phyloP scores from a whole-genome alignment of 2,113 vertebrate genomes.

The Trichomycterus rosablanca region DNA sequence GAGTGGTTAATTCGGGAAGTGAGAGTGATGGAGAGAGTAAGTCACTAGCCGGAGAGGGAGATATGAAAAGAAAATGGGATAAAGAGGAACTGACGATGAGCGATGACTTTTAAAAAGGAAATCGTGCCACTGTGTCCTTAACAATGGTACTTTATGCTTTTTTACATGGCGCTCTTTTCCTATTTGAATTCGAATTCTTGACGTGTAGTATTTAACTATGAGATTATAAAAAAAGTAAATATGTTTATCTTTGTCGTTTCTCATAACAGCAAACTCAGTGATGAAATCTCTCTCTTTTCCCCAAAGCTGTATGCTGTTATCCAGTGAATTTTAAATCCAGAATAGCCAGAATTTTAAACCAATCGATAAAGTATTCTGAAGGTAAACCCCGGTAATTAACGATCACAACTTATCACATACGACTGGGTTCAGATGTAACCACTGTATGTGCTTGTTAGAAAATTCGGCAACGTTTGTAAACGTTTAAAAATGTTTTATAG shows the following conservation, averaged over 20 bases:
- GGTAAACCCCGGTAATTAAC: conserved; percentile 1
- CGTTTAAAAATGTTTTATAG: too few relatives aligned
- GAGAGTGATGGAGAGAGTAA: conserved; percentile 77
- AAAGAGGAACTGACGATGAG: conserved; percentile 43
- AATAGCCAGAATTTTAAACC: too few relatives aligned
- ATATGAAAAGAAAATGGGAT: conserved; percentile 50
- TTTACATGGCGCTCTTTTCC: conserved; percentile 12
- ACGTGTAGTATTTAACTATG: not conserved
- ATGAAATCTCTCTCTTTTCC: not conserved
- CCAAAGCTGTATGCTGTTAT: not conserved
- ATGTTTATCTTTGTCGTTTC: too few relatives aligned
- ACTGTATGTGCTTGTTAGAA: too few relatives aligned
- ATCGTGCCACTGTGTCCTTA: too few relatives aligned
- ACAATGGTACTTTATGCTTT: too few relatives aligned
- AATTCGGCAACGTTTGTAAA: too few relatives aligned
- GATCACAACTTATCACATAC: not conserved
- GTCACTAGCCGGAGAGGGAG: conserved; percentile 62
- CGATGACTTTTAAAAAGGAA: too few relatives aligned
- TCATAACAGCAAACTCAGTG: too few relatives aligned
- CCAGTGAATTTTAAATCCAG: too few relatives aligned
- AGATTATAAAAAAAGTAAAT: not conserved
- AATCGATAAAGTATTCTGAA: conserved; percentile 14
- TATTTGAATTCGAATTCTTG: too few relatives aligned
- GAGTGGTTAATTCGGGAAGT: conserved; percentile 82
- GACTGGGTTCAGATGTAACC: not conserved